Percentiles rank a stretch among this genome's conserved stretches.
phyloP scores from a whole-genome alignment of 2,888 invertebrate species.

The Nephrotoma flavescens region DNA sequence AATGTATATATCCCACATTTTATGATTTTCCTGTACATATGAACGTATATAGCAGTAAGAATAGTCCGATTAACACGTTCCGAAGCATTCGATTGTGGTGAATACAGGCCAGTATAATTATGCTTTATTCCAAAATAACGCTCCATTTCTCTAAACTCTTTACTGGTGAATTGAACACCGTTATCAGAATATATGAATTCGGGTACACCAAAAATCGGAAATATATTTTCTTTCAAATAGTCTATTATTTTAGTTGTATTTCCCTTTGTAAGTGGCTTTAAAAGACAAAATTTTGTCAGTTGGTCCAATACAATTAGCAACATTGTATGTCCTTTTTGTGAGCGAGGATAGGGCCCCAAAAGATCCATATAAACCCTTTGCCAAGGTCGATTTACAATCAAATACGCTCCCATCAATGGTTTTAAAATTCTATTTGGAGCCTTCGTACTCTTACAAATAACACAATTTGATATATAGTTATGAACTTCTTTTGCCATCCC shows the following conservation, averaged over 20 bases:
- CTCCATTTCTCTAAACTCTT: neutral
- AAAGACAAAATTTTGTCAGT: neutral
- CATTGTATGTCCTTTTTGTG: neutral
- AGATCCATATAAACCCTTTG: neutral
- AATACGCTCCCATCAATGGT: neutral
- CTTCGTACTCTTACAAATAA: neutral
- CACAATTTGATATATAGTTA: neutral
- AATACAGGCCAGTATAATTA: neutral
- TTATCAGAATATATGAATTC: neutral
- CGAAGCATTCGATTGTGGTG: neutral
- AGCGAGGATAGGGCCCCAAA: neutral
- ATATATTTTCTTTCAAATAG: neutral
- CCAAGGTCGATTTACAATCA: neutral
- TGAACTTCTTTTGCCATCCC: neutral
- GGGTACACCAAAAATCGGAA: neutral
- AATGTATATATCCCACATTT: neutral
- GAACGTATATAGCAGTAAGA: neutral
- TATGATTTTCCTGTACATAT: neutral
- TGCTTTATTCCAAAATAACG: neutral
- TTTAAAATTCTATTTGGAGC: neutral
- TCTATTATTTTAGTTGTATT: neutral
- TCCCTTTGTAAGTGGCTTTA: neutral
- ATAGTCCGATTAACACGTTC: neutral
- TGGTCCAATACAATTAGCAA: neutral
- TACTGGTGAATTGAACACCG: neutral